phyloP scores from a whole-genome alignment of 2,888 invertebrate genomes.

The Cephonodes hylas region DNA sequence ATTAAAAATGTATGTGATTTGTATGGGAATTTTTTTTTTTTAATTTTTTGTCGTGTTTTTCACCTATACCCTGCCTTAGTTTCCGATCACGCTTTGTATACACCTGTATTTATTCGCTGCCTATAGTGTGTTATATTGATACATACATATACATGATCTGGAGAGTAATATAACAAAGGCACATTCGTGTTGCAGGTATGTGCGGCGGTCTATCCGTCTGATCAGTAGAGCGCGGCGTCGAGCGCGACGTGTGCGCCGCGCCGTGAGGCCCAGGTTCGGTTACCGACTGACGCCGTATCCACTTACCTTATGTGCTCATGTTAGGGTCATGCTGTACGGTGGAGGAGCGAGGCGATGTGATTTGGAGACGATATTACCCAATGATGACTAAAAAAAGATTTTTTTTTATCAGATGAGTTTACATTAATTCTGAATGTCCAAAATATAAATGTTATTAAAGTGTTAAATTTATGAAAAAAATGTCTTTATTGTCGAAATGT shows the following conservation, averaged over 20 bases:
- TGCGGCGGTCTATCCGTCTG: conserved; percentile 52
- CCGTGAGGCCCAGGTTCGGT: conserved; percentile 52
- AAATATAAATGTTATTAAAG: too few species aligned
- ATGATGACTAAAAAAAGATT: neutral
- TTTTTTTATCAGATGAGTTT: too few species aligned
- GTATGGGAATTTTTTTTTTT: too few species aligned
- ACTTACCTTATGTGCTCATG: conserved; percentile 33
- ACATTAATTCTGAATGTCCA: too few species aligned
- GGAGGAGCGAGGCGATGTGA: neutral
- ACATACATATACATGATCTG: neutral
- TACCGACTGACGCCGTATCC: conserved; percentile 64
- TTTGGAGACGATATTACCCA: neutral
- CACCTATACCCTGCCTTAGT: too few species aligned
- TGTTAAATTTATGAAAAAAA: too few species aligned
- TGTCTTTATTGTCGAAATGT: too few species aligned
- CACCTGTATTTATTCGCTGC: too few species aligned
- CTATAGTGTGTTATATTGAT: too few species aligned
- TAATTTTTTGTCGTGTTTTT: too few species aligned
- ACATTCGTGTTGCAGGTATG: conserved; percentile 11
- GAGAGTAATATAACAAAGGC: neutral
- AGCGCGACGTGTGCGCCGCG: conserved; percentile 54
- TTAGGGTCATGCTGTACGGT: neutral
- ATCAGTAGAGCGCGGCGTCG: conserved; percentile 57
- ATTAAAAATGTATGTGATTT: too few species aligned
- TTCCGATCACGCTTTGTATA: too few species aligned